Base-by-base conservation (phyloP, 1,140 invertebrate species). In the Rhynchophorus ferrugineus region DNA sequence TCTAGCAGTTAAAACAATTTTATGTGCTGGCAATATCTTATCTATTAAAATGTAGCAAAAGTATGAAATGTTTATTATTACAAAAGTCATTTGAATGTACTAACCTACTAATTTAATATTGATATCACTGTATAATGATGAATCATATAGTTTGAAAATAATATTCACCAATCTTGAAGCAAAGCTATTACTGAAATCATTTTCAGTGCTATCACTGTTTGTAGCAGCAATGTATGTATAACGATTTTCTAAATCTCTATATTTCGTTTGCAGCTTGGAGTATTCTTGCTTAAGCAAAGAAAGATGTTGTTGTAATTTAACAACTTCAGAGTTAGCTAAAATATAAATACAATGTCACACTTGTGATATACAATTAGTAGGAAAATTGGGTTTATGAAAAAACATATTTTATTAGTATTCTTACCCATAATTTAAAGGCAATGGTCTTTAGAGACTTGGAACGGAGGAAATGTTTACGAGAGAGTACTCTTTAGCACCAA, bases 241-340 rank as follows among this genome's bases (percentile, higher is more conserved):
- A 67, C 91, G 89, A 52, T 81, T 79, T 68, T 95, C 87, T 3
- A 95, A 66, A 59, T 93, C 89, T 3, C 78, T 78, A 64, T 88
- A 84, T 53, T 82, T 79, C n/a, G 78, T 78, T 65, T 94, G 89
- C 11, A 96, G 74, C 71, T 92, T 93, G 1, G 89, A 82, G 72
- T 95, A 95, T 68, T 96, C 90, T 61, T 94, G 87, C 65, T 90
- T 82, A 34, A 96, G 72, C 42, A 96, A 73, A 34, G 80, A 70
- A 56, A 97, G 73, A 67, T 95, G 91, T 62, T 89, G 87, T 67
- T 93, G 87, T 60, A 93, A 78, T 69, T 95, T 91, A 16, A 73
- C 73, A 49, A 79, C 75, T 70, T 85, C 83, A 53, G 71, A 71
- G 22, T 56, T 51, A 7, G 49, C 54, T 51, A n/a, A 33, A 34